Evolutionary conservation across 2,113 vertebrate species (phyloP).

Genomic region (Caracal caracal): DNA sequence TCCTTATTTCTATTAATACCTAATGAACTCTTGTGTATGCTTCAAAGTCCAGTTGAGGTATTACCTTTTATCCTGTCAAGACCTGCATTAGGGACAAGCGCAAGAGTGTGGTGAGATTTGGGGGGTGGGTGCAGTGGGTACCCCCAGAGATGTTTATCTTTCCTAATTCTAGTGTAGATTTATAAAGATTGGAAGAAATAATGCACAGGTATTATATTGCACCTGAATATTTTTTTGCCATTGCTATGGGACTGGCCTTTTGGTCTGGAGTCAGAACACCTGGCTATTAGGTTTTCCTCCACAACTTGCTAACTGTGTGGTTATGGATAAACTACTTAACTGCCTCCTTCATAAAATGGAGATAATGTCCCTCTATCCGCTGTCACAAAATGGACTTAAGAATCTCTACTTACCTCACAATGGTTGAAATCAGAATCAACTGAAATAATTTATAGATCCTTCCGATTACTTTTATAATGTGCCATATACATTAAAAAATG

Average conservation of each 20-base stretch:
- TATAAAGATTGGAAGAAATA: neutral
- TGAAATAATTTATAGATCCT: neutral
- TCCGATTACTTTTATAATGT: neutral
- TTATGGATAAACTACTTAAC: neutral
- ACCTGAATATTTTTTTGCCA: rapidly evolving
- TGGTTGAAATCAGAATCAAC: neutral
- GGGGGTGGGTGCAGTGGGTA: rapidly evolving
- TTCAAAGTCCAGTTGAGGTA: neutral
- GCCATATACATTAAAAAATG: neutral
- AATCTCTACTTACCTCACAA: neutral
- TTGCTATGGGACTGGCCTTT: neutral
- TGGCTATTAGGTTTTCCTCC: neutral
- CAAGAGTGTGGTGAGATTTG: neutral
- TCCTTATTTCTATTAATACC: neutral
- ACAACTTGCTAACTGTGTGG: neutral
- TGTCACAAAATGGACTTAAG: neutral
- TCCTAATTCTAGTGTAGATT: neutral
- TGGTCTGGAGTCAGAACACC: neutral
- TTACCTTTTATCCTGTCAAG: neutral
- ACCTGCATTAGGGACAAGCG: rapidly evolving
- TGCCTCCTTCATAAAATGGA: neutral
- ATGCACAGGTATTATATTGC: rapidly evolving
- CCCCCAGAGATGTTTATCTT: neutral
- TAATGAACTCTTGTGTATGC: neutral
- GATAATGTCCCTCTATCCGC: neutral